Percentiles rank a stretch among this genome's conserved stretches.
phyloP scores from a whole-genome alignment of 2,113 vertebrate species.

The Hucho hucho region DNA sequence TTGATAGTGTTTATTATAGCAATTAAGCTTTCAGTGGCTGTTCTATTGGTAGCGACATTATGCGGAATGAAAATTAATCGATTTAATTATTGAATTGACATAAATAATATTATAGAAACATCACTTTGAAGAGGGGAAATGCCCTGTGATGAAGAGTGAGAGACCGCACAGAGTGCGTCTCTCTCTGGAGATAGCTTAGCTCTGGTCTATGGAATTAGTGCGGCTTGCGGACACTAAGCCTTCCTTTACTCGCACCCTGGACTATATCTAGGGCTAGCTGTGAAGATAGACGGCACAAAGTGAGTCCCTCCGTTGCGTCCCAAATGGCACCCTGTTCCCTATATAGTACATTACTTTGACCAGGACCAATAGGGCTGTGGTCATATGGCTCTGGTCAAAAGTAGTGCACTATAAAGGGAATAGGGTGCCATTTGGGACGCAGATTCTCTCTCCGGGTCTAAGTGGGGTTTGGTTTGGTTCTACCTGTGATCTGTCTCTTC shows the following conservation, averaged over 20 bases:
- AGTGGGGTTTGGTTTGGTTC: neutral
- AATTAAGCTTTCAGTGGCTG: slow-evolving; percentile 56
- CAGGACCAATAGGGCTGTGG: too few species aligned
- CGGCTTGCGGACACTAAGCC: too few species aligned
- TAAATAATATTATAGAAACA: slow-evolving; percentile 59
- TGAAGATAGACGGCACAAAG: neutral
- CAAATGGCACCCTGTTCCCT: neutral
- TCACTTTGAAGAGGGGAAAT: slow-evolving; percentile 23
- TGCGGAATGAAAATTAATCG: slow-evolving; percentile 63
- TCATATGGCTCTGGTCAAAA: too few species aligned
- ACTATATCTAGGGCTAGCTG: too few species aligned
- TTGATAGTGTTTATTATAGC: slow-evolving; percentile 65
- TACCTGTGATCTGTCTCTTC: neutral
- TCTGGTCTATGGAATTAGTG: too few species aligned
- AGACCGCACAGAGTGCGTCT: slow-evolving; percentile 5
- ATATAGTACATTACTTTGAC: too few species aligned
- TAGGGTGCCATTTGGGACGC: too few species aligned
- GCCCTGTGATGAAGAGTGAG: slow-evolving; percentile 2
- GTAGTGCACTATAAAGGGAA: too few species aligned
- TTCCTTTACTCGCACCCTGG: too few species aligned
- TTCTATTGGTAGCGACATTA: slow-evolving; percentile 54
- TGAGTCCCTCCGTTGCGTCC: neutral
- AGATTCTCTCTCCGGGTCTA: too few species aligned
- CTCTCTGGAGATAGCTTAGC: too few species aligned
- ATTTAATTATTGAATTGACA: slow-evolving; percentile 59